Conservation (phyloP, 2,113 vertebrate species). For the Micromys minutus region DNA sequence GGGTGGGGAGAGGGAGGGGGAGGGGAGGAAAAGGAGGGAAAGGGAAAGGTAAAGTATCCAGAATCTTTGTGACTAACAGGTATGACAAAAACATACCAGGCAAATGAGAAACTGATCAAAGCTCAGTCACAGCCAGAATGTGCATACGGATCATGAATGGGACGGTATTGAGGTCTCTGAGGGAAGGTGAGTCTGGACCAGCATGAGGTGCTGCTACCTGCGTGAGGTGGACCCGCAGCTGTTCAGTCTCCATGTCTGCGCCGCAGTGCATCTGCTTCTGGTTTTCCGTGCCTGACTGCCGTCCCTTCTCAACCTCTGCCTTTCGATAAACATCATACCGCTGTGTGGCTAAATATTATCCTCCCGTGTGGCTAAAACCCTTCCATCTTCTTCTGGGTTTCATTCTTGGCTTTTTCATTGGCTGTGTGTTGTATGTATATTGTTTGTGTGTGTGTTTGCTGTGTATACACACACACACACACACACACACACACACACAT, state of each 20-base stretch:
- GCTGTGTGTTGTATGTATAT: not conserved
- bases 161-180: not conserved
- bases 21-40: rapidly evolving
- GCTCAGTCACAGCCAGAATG: not conserved
- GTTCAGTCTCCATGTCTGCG: not conserved
- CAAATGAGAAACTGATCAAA: not conserved
- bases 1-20: rapidly evolving
- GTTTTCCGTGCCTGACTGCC: not conserved
- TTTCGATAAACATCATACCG: not conserved
- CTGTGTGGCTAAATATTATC: not conserved
- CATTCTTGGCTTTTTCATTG: not conserved
- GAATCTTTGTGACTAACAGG: not conserved
- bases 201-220: not conserved
- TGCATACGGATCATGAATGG: no score
- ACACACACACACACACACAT: not conserved
- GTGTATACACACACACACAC: no score
- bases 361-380: not conserved
- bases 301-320: not conserved
- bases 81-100: not conserved
- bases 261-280: not conserved
- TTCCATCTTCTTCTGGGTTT: not conserved
- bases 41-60: not conserved
- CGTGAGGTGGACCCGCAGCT: not conserved
- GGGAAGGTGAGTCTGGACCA: not conserved
- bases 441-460: not conserved